Evolutionary conservation across 2,888 invertebrate genomes (phyloP).

Genomic region (Hecatera dysodea): DNA sequence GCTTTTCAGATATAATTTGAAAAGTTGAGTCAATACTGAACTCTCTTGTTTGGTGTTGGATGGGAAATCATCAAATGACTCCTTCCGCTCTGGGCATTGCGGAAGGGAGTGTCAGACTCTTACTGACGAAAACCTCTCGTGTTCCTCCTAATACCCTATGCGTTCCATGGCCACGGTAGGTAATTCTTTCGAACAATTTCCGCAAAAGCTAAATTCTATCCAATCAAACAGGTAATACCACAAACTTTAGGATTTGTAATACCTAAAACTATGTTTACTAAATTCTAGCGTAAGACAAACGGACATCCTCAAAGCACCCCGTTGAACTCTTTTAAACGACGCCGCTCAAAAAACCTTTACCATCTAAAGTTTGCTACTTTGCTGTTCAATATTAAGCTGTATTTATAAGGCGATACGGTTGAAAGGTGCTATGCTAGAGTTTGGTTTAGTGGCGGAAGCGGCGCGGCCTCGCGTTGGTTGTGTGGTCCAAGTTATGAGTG

Average conservation of each 20-base stretch:
- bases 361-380: constrained; percentile 10
- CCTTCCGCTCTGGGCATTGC: too few species aligned
- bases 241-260: constrained; percentile 4
- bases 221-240: neutral
- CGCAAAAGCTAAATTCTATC: neutral
- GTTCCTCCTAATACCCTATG: too few species aligned
- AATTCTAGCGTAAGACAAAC: constrained; percentile 64
- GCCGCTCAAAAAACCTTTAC: constrained; percentile 72
- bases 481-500: constrained; percentile 69
- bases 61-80: too few species aligned
- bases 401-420: constrained; percentile 54
- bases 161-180: too few species aligned
- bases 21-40: neutral
- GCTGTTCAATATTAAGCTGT: constrained; percentile 60
- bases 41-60: too few species aligned
- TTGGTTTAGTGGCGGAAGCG: constrained; percentile 78
- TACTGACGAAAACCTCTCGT: too few species aligned
- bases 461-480: constrained; percentile 76
- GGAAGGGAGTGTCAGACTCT: too few species aligned
- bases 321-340: constrained; percentile 83
- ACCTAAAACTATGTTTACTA: constrained; percentile 41
- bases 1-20: neutral
- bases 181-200: too few species aligned
- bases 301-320: constrained; percentile 81
- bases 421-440: constrained; percentile 44